phyloP scores from a whole-genome alignment of 1,140 invertebrate genomes.

The Hetaerina americana region DNA sequence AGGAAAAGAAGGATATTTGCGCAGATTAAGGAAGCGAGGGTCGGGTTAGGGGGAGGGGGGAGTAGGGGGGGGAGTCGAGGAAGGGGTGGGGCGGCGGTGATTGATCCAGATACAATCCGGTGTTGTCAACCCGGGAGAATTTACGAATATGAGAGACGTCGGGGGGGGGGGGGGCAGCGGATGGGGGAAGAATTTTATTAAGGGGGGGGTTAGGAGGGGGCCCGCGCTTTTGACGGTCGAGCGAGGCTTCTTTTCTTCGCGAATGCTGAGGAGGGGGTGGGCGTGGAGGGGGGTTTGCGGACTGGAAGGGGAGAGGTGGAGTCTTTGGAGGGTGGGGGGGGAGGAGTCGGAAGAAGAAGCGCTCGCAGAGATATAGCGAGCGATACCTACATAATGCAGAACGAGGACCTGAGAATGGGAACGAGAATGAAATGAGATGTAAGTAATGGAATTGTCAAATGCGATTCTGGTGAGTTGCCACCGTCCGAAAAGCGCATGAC shows the following conservation, averaged over 20 bases:
- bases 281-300: too few species aligned
- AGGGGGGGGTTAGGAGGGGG: background rate
- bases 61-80: background rate
- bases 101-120: background rate
- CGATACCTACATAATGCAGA: too few species aligned
- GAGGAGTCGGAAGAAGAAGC: background rate
- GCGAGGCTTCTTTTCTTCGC: too few species aligned
- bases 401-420: too few species aligned
- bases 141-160: background rate
- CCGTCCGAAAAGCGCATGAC: too few species aligned
- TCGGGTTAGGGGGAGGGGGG: background rate
- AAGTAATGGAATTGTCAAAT: background rate
- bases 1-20: background rate
- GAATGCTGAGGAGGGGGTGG: too few species aligned
- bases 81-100: background rate
- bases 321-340: background rate
- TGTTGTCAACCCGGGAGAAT: background rate
- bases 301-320: background rate
- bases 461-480: too few species aligned
- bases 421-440: background rate
- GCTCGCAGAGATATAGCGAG: background rate
- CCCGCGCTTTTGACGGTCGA: too few species aligned
- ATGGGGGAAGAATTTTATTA: background rate
- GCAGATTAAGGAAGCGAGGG: background rate
- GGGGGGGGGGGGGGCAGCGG: too few species aligned